Conservation (phyloP, 1,140 invertebrate genomes). For the Caerostris extrusa region DNA sequence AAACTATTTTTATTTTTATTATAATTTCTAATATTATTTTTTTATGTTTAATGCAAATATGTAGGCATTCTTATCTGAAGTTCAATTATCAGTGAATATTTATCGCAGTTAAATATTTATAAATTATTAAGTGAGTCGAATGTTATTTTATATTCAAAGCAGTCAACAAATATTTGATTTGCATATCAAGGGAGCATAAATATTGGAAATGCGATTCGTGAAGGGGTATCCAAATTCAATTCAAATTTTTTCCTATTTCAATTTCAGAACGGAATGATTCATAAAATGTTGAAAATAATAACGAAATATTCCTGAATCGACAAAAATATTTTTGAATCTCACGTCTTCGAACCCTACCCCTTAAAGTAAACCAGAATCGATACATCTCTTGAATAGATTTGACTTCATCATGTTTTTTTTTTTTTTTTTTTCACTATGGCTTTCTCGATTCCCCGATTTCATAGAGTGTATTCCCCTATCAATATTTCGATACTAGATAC, state of each 20-base stretch:
- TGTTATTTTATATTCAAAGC: background rate
- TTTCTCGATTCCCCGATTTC: background rate
- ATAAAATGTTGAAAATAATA: background rate
- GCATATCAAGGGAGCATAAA: background rate
- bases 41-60: no score
- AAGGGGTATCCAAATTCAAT: background rate
- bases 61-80: no score
- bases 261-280: slow-evolving; percentile 13
- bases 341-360: background rate
- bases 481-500: slow-evolving; percentile 65
- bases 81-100: no score
- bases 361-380: slow-evolving; percentile 23
- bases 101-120: no score
- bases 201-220: background rate
- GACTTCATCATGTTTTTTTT: slow-evolving; percentile 46
- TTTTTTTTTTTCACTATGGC: background rate
- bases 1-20: no score
- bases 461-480: slow-evolving; percentile 44
- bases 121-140: no score
- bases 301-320: slow-evolving; percentile 32
- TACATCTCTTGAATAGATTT: slow-evolving; percentile 38
- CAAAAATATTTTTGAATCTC: slow-evolving; percentile 27
- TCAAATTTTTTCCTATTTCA: slow-evolving; percentile 28
- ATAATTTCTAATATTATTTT: no score
- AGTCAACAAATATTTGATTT: background rate